phyloP scores from a whole-genome alignment of 2,113 vertebrate genomes.

The Sebastes fasciatus region DNA sequence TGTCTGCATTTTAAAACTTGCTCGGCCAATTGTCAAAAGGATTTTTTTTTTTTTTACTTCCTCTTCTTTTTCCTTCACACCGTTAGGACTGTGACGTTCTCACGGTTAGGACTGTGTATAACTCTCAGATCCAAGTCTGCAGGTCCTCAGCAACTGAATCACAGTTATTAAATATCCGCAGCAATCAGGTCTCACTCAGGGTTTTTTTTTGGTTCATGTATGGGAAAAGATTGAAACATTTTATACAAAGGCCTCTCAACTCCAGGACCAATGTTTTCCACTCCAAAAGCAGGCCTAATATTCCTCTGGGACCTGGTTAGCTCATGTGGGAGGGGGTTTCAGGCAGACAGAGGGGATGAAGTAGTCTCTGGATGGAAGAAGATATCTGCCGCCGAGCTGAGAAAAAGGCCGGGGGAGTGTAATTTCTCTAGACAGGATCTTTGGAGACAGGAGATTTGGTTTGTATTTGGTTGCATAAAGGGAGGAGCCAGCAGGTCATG shows the following conservation, averaged over 20 bases:
- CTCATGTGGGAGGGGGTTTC: slow-evolving; percentile 37
- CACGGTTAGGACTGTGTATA: not conserved
- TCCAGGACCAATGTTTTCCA: slow-evolving; percentile 49
- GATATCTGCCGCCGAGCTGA: slow-evolving; percentile 49
- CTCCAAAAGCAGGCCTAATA: slow-evolving; percentile 44
- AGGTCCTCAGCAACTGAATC: slow-evolving; percentile 14
- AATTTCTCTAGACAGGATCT: slow-evolving; percentile 12
- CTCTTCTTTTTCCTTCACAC: too few relatives aligned
- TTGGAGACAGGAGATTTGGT: not conserved
- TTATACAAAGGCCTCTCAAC: slow-evolving; percentile 32
- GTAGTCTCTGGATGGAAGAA: slow-evolving; percentile 36
- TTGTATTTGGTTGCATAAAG: slow-evolving; percentile 7
- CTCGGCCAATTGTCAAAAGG: not conserved
- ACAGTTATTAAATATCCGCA: slow-evolving; percentile 21
- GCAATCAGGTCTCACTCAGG: not conserved
- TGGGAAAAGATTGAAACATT: slow-evolving; percentile 32
- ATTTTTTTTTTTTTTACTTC: too few relatives aligned
- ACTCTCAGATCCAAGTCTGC: not conserved
- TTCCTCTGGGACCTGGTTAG: slow-evolving; percentile 42
- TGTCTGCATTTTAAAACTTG: not conserved
- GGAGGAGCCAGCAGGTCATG: not conserved
- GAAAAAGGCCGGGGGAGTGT: slow-evolving; percentile 23
- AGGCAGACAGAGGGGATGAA: slow-evolving; percentile 45
- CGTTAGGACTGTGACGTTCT: too few relatives aligned
- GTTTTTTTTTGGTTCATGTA: slow-evolving; percentile 12